Base-by-base conservation (phyloP, 37 sponge, comb jelly and placozoan species). In the Bolinopsis microptera region DNA sequence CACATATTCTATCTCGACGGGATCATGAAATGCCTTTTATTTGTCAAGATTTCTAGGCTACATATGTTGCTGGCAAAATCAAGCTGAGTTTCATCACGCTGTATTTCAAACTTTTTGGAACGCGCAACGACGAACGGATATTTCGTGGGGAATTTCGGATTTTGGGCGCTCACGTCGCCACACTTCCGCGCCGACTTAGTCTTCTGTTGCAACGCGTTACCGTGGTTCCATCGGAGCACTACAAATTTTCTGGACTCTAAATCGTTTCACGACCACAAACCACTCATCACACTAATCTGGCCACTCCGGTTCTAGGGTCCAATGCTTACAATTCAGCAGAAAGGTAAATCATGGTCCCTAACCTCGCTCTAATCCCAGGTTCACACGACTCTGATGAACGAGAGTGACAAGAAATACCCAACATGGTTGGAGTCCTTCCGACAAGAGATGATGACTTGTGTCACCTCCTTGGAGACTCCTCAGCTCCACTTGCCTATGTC, bases 401-500 rank as follows among this genome's bases (percentile, higher is more conserved):
- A 80, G 35, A 22, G 22, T 2, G 82, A 80, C 21, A 80, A 80
- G 82, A 80, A 80, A 35, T 80, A 80, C 38, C 82, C 82, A 37
- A 80, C 82, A 1, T 80, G 82, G 82, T 22, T 80, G 82, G 82
- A 80, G 38, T 80, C 82, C 35, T 80, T 80, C 82, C 16, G 82
- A 34, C 82, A 80, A 22, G 82, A 80, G 30, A 80, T 80, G 82
- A 30, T 80, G 82, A 80, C 38, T 35, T 80, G 82, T 35, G 82
- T 80, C 35, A 80, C 82, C 35, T 80, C 82, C 23, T 37, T 80
- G 38, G 82, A 80, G 9, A 80, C 82, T 34, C 82, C 82, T 37
- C 82, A 35, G 30, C 5, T 33, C 38, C 82, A 80, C 35, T 37
- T 80, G 37, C 82, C 82, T 37, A 80, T 80, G 82, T 30, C 32